phyloP scores from a whole-genome alignment of 2,888 invertebrate species.

The Disparrhopalites patrizii region DNA sequence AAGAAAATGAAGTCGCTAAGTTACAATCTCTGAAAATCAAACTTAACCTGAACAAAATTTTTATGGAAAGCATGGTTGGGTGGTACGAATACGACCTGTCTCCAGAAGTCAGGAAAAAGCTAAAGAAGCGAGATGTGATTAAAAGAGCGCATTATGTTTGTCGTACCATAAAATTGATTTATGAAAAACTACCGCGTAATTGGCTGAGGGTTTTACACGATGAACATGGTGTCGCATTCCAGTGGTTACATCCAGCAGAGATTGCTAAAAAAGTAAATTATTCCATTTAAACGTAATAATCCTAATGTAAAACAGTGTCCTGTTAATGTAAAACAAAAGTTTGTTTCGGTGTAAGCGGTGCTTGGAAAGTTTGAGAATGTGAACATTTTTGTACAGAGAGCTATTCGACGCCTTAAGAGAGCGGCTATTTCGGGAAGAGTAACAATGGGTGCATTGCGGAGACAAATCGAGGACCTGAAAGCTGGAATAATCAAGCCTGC shows the following conservation, averaged over 20 bases:
- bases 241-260: not conserved
- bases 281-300: not conserved
- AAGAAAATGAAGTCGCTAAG: not conserved
- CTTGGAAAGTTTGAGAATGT: not conserved
- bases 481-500: not conserved
- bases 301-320: not conserved
- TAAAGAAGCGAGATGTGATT: conserved; percentile 7
- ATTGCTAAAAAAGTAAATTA: not conserved
- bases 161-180: not conserved
- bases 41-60: not conserved
- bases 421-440: not conserved
- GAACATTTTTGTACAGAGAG: not conserved
- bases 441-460: not conserved
- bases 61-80: conserved; percentile 2
- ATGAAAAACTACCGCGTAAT: not conserved
- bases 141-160: not conserved
- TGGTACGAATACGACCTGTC: not conserved
- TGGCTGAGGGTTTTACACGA: conserved; percentile 14
- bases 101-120: not conserved
- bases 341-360: too few relatives aligned
- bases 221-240: conserved; percentile 1
- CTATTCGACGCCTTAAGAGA: not conserved
- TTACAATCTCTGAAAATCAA: not conserved
- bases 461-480: not conserved
- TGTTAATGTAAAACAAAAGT: too few relatives aligned